A percentile compares a stretch with the other conserved stretches of the same genome.
Evolutionary conservation across 53 echinoderm and acorn worm genomes (phyloP).

Genomic region (Apostichopus leukothele): DNA sequence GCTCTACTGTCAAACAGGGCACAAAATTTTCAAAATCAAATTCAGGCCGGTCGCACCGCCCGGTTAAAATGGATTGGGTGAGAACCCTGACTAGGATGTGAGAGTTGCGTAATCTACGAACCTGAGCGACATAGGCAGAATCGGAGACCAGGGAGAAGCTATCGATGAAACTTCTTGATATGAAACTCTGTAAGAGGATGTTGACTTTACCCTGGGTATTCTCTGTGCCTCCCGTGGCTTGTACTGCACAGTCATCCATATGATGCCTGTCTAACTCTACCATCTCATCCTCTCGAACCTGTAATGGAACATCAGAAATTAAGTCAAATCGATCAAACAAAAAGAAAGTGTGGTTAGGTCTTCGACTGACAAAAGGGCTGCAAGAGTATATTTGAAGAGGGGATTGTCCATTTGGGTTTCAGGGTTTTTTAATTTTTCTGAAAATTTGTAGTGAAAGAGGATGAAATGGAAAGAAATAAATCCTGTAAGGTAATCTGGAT

Average conservation of each 20-base stretch:
- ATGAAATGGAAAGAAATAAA: no score
- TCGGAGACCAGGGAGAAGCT: conserved; percentile 96
- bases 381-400: neutral
- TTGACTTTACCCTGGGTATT: conserved; percentile 92
- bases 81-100: no score
- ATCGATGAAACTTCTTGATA: conserved; percentile 76
- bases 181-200: conserved; percentile 82
- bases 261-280: conserved; percentile 79
- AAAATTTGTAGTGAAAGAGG: no score
- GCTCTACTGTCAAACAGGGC: no score
- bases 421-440: no score
- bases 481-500: no score
- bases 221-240: conserved; percentile 88
- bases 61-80: no score
- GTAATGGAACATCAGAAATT: neutral
- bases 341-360: neutral
- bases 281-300: conserved; percentile 97
- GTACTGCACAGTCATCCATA: conserved; percentile 71
- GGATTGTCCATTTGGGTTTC: no score
- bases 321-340: neutral
- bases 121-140: conserved; percentile 91
- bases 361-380: neutral
- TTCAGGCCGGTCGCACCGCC: no score
- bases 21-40: no score
- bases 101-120: conserved; percentile 15